A percentile compares a stretch with the other conserved stretches of the same genome.
phyloP scores from a whole-genome alignment of 2,888 invertebrate genomes.

The Aradus depressus region DNA sequence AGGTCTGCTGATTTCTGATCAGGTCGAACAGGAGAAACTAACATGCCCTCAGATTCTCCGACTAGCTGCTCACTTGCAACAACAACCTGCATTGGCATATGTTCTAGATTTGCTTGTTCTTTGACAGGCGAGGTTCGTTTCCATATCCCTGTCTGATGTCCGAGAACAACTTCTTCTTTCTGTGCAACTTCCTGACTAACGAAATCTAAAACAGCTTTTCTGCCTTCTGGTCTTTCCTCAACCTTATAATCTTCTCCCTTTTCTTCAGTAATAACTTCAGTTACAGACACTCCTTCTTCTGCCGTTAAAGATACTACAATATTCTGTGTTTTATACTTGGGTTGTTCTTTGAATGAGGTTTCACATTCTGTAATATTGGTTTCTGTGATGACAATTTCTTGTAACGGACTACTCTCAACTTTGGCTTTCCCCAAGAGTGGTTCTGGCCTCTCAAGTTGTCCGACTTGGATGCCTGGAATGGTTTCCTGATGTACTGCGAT shows the following conservation, averaged over 20 bases:
- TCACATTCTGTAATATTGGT: conserved; percentile 32
- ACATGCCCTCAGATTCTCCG: conserved; percentile 28
- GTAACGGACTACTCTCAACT: conserved; percentile 31
- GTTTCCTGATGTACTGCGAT: conserved; percentile 32
- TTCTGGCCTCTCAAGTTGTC: conserved; percentile 29
- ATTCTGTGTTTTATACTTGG: conserved; percentile 23
- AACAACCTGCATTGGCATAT: conserved; percentile 28
- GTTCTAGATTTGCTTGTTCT: conserved; percentile 37
- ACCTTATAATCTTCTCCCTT: conserved; percentile 31
- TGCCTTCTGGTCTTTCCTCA: conserved; percentile 28
- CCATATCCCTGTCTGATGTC: conserved; percentile 40
- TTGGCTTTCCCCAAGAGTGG: conserved; percentile 28
- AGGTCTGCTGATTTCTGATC: conserved; percentile 39
- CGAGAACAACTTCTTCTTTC: conserved; percentile 40
- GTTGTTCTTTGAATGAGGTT: conserved; percentile 28
- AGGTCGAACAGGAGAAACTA: conserved; percentile 34
- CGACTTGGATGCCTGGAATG: conserved; percentile 34
- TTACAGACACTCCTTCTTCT: conserved; percentile 41
- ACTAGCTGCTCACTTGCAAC: conserved; percentile 23
- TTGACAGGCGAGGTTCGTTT: conserved; percentile 38
- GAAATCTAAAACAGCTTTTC: conserved; percentile 30
- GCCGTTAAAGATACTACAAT: conserved; percentile 26
- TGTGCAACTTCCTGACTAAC: conserved; percentile 41
- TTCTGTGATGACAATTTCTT: conserved; percentile 32
- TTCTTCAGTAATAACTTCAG: conserved; percentile 34